Evolutionary conservation across 2,113 vertebrate genomes (phyloP).

Genomic region (Numida meleagris): DNA sequence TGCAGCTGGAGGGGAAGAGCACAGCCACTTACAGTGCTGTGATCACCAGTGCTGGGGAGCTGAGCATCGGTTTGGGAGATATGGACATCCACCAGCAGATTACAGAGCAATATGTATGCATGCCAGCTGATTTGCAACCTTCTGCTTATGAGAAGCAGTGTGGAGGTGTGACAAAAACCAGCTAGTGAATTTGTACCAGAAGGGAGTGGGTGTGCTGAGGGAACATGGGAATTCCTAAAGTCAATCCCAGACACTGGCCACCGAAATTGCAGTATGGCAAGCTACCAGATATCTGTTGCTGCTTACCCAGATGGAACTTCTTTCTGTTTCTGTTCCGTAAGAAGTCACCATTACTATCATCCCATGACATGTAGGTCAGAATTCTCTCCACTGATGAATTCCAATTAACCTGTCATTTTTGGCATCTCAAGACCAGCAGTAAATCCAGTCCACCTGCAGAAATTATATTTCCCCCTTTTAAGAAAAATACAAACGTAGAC

Average conservation of each 20-base stretch:
- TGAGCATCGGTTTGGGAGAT: constrained; percentile 87
- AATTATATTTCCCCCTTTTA: background rate
- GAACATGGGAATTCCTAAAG: background rate
- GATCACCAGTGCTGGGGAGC: constrained; percentile 79
- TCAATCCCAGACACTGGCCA: background rate
- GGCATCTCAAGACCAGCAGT: background rate
- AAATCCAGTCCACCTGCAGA: background rate
- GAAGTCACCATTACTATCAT: background rate
- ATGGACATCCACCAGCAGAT: constrained; percentile 91
- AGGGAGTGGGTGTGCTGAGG: background rate
- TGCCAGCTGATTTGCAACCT: background rate
- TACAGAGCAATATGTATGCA: constrained; percentile 83
- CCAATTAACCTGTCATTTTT: background rate
- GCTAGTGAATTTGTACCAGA: background rate
- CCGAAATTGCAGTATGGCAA: background rate
- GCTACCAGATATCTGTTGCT: background rate
- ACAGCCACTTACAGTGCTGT: constrained; percentile 78
- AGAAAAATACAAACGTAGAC: background rate
- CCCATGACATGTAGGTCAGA: background rate
- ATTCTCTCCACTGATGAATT: background rate
- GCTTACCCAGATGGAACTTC: background rate
- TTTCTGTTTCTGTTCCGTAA: background rate
- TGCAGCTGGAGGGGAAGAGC: constrained; percentile 55
- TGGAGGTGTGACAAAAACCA: background rate
- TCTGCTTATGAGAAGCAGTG: background rate